Base-by-base conservation (phyloP, 2,888 invertebrate genomes). In the Drosophila pullipes region DNA sequence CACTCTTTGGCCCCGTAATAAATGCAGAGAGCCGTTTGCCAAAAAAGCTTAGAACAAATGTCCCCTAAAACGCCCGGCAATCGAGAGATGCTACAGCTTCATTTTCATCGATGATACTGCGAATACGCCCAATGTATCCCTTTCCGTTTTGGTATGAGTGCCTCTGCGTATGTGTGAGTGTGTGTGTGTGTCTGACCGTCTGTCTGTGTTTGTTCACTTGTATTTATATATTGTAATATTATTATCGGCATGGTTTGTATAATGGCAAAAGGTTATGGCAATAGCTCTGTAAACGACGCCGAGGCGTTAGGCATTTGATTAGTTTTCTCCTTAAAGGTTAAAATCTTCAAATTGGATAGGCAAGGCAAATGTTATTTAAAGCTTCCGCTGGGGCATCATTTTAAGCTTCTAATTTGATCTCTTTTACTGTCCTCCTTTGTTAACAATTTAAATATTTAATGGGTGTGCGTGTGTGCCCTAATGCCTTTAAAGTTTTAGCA, bases 41-140 rank as follows among this genome's bases (percentile, higher is more conserved):
- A 81, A 76, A 81, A 82, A 74, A 77, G 79, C 76, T 83, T 79
- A 83, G 65, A 71, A 89, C 76, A 86, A 85, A 82, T 86, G 85
- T 77, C 74, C 70, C 60, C 44, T 39, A 63, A 52, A 74, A 65
- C 52, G 63, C 52, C 72, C 74, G 74, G 72, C 66, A 78, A 62
- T 82, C 59, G 71, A 65, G 37, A 22, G 55, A 58, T 69, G 67
- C 70, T 69, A 85, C 83, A 82, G 72, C 89, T 85, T 84, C 74
- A 84, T 86, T 85, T 79, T 50, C 74, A 81, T 76, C 71, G 79
- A 68, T 81, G 72, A 70, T 62, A 86, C 70, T 72, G 71, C 73
- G 78, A 57, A 82, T 78, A 78, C 82, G 74, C 71, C 78, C 68
- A 65, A 59, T 70, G 55, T 62, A 60, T 57, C 69, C 68, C 65